Percentiles rank a stretch among this genome's conserved stretches.
These are phyloP conservation scores for Ammospiza maritima DNA, from an alignment of 2,797 vertebrate species.

Conservation along the genomic window DNA sequence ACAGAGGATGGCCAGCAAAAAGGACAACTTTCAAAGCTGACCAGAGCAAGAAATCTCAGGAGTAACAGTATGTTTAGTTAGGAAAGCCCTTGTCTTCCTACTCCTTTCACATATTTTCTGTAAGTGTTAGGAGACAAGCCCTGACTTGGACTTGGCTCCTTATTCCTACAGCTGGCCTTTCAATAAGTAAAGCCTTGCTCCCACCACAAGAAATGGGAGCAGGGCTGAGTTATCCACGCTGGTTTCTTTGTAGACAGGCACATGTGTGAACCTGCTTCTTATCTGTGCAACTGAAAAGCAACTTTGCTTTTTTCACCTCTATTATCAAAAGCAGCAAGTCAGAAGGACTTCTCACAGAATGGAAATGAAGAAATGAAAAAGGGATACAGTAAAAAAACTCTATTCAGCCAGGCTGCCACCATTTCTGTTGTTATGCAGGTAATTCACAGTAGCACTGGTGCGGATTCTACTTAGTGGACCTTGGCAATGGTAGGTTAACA, in stretches of 20 bases:
- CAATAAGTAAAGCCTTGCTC: background rate
- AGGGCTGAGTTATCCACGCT: background rate
- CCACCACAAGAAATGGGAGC: background rate
- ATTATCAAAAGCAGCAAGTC: background rate
- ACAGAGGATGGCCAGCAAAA: background rate
- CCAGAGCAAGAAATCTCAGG: background rate
- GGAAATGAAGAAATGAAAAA: background rate
- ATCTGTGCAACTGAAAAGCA: background rate
- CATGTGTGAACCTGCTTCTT: background rate
- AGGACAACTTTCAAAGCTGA: background rate
- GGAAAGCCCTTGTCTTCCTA: background rate
- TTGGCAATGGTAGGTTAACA: background rate
- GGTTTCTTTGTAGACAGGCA: background rate
- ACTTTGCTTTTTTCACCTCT: background rate
- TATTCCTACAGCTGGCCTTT: background rate
- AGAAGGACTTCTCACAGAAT: background rate
- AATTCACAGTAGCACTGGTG: background rate
- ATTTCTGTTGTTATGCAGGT: background rate
- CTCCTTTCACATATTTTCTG: background rate
- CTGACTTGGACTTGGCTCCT: background rate
- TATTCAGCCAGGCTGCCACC: background rate
- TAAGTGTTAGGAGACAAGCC: background rate
- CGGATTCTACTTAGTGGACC: background rate
- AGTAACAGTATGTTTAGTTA: background rate
- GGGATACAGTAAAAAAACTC: background rate